phyloP scores from a whole-genome alignment of 35 echinoderm and acorn worm genomes.

The Heliocidaris tuberculata region DNA sequence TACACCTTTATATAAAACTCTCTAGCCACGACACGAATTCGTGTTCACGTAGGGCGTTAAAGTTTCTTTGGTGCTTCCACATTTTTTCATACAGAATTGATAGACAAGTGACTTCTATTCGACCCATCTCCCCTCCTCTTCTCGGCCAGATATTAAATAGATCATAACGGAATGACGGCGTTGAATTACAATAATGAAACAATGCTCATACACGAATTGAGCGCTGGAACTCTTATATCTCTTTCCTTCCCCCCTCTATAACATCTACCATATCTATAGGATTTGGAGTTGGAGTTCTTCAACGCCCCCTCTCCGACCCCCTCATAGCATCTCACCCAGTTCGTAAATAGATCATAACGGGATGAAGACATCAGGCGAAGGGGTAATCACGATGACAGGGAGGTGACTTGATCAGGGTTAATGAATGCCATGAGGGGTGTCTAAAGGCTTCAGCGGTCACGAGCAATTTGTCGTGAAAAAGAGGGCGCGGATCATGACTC shows the following conservation, averaged over 20 bases:
- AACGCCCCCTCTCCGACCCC: not conserved
- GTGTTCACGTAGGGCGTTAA: not conserved
- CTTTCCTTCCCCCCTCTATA: not conserved
- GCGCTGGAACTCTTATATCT: slow-evolving; percentile 4
- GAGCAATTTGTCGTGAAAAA: slow-evolving; percentile 20
- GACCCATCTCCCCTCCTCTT: not conserved
- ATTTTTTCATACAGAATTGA: not conserved
- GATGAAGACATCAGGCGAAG: slow-evolving; percentile 21
- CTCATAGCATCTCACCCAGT: slow-evolving; percentile 20
- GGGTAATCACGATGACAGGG: slow-evolving; percentile 14
- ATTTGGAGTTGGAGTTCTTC: not conserved
- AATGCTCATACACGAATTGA: slow-evolving; percentile 32
- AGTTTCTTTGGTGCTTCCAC: too few relatives aligned
- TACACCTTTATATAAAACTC: too few relatives aligned
- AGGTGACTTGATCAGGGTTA: slow-evolving; percentile 22
- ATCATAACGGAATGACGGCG: not conserved
- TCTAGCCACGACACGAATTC: not conserved
- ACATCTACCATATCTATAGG: not conserved
- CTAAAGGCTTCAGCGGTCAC: not conserved
- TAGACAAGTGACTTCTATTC: not conserved
- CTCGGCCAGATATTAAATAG: slow-evolving; percentile 2
- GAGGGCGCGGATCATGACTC: slow-evolving; percentile 27
- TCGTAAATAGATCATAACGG: slow-evolving; percentile 37
- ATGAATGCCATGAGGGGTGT: not conserved
- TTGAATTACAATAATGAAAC: slow-evolving; percentile 14